These are phyloP conservation scores for Argya squamiceps DNA, from an alignment of 2,797 vertebrate genomes.

Conservation along the genomic window DNA sequence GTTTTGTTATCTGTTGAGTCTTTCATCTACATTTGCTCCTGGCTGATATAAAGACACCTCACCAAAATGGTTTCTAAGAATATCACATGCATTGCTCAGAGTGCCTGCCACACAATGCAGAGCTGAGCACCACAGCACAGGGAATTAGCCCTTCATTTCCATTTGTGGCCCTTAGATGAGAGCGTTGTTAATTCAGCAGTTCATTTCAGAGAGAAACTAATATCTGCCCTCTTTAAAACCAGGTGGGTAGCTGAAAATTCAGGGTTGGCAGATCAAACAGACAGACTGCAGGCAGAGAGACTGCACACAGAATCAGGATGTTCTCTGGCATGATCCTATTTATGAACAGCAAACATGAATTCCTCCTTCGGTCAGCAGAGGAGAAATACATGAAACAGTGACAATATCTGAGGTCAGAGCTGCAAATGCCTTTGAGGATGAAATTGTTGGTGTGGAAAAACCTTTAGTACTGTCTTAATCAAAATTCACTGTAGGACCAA, in stretches of 20 bases:
- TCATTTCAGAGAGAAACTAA: not conserved
- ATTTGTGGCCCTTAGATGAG: not conserved
- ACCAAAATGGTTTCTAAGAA: slow-evolving; percentile 13
- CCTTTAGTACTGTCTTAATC: not conserved
- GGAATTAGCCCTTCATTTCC: not conserved
- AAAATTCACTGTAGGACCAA: not conserved
- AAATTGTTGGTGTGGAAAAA: slow-evolving; percentile 46
- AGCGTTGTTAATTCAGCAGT: not conserved
- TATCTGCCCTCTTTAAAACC: not conserved
- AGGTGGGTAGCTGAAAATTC: not conserved
- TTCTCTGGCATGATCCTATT: slow-evolving; percentile 6
- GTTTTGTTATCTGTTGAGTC: not conserved
- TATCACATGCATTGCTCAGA: not conserved
- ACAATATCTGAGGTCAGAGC: not conserved
- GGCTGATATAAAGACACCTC: not conserved
- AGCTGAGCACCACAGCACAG: not conserved
- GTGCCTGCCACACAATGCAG: not conserved
- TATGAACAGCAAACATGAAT: not conserved
- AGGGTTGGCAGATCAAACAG: slow-evolving; percentile 4
- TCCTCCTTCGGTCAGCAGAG: not conserved
- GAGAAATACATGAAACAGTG: not conserved
- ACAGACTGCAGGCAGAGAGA: not conserved
- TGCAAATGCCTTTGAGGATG: slow-evolving; percentile 18
- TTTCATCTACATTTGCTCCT: not conserved
- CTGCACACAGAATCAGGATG: not conserved